These are phyloP conservation scores for Cyprinodon variegatus DNA, from an alignment of 2,113 vertebrate species.

Conservation along the genomic window DNA sequence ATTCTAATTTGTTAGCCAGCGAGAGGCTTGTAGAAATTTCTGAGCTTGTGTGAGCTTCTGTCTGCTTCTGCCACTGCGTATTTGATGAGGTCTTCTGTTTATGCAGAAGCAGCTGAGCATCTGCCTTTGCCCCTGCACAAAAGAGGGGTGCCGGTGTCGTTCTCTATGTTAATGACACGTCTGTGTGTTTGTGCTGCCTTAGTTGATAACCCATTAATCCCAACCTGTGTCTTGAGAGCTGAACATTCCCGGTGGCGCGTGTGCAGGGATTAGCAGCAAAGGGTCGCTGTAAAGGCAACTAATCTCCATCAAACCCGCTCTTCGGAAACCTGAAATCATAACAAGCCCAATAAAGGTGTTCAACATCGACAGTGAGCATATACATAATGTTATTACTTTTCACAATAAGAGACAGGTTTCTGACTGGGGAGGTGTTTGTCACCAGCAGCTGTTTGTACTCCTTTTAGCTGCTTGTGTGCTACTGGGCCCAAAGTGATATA, in stretches of 20 bases:
- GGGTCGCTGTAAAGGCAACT: constrained; percentile 73
- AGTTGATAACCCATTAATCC: constrained; percentile 74
- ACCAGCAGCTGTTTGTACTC: constrained; percentile 38
- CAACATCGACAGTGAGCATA: constrained; percentile 47
- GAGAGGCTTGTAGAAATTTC: constrained; percentile 40
- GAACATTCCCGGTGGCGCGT: constrained; percentile 43
- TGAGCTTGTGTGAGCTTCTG: constrained; percentile 42
- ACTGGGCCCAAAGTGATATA: constrained; percentile 41
- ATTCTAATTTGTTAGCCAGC: constrained; percentile 50
- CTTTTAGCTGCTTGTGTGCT: constrained; percentile 34
- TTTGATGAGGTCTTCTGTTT: constrained; percentile 63
- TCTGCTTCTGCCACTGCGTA: constrained; percentile 42
- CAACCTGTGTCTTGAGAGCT: constrained; percentile 58
- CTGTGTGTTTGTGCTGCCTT: constrained; percentile 52
- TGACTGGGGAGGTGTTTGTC: constrained; percentile 55
- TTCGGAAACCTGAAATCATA: constrained; percentile 29
- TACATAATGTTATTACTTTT: constrained; percentile 47
- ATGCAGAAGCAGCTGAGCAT: constrained; percentile 49
- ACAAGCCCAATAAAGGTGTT: constrained; percentile 55
- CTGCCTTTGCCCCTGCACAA: constrained; percentile 59
- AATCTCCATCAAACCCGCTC: constrained; percentile 67
- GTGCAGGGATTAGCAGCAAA: constrained; percentile 66
- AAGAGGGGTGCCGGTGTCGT: constrained; percentile 50
- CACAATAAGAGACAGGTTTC: constrained; percentile 51
- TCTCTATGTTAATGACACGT: constrained; percentile 73